Percentiles rank a stretch among this genome's conserved stretches.
These are phyloP conservation scores for Aurelia aurita DNA, from an alignment of 30 jellyfish, hydroid and myxozoan genomes.

Conservation along the genomic window DNA sequence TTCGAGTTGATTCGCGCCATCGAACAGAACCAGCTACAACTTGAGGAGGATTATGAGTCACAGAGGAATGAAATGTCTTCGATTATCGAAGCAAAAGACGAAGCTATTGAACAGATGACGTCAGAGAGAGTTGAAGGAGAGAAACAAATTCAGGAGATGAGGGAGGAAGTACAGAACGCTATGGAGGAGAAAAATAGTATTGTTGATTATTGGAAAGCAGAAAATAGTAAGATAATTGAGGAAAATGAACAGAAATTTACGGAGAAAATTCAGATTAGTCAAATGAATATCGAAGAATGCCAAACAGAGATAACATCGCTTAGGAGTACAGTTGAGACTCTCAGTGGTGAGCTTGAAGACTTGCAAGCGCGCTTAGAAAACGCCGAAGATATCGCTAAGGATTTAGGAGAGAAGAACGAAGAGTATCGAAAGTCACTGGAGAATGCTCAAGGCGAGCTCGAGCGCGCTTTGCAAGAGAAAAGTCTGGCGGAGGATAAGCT, in stretches of 20 bases:
- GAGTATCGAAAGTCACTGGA: background rate
- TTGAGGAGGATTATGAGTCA: slow-evolving; percentile 32
- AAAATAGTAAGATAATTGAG: slow-evolving; percentile 18
- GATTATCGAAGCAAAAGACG: slow-evolving; percentile 28
- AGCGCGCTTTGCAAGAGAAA: slow-evolving; percentile 22
- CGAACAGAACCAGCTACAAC: slow-evolving; percentile 34
- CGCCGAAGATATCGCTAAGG: slow-evolving; percentile 14
- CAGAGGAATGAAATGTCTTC: slow-evolving; percentile 5
- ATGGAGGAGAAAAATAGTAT: slow-evolving; percentile 45
- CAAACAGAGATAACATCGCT: slow-evolving; percentile 30
- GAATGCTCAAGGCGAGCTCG: slow-evolving; percentile 21
- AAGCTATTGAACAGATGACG: slow-evolving; percentile 6
- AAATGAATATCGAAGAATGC: slow-evolving; percentile 20
- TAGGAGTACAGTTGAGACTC: slow-evolving; percentile 18
- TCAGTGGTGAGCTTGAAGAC: background rate
- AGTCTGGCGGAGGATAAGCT: slow-evolving; percentile 46
- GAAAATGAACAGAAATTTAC: slow-evolving; percentile 23
- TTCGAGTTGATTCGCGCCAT: slow-evolving; percentile 59
- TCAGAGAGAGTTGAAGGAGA: slow-evolving; percentile 58
- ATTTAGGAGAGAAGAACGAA: slow-evolving; percentile 15
- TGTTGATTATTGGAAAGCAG: slow-evolving; percentile 53
- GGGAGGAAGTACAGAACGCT: slow-evolving; percentile 49
- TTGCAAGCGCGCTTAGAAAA: slow-evolving; percentile 13
- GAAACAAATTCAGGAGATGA: slow-evolving; percentile 67
- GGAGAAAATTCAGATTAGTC: slow-evolving; percentile 28